Base-by-base conservation (phyloP, 2,113 vertebrate species). In the Pongo pygmaeus region DNA sequence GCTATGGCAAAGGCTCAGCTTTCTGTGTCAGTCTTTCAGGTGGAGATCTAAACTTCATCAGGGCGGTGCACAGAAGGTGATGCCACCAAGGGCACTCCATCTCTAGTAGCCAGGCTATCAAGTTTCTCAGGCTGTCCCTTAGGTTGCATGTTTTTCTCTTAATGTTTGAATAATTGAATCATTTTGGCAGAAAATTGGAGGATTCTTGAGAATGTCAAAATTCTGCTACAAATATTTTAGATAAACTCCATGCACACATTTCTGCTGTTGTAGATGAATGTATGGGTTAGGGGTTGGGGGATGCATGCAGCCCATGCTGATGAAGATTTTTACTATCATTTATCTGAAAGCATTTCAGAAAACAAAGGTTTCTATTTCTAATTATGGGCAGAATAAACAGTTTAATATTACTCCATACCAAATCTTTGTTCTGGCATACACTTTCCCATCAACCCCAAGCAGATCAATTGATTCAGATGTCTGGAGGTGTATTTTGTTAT, bases 281-380 rank as follows among this genome's bases (percentile, higher is more conserved):
- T 69, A 1, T 23, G 20, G 38, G 35, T 3, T 17, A 6, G 22
- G 8, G 46, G 50, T 32, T 0, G 11, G 4, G 9, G 11, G 35
- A 25, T 38, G 13, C 27, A 18, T 16, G 7, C 6, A 52, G 8
- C 3, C 13, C 14, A 10, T 18, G 40, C 10, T n/a, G 4, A 43
- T 16, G 25, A 48, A 84, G 17, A 52, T 13, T 84, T 87, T 69
- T 70, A 40, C 3, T 25, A 50, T 38, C 5, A 2, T 78, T 74
- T 22, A 57, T 64, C 18, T 38, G 22, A 8, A 84, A 35, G 25
- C 55, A 22, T 11, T 57, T 69, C 22, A 22, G 67, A 55, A 84
- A 69, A 23, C 27, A 38, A 35, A 88, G 13, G 40, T 52, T 77
- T 80, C 55, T 3, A 13, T 80, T 85, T 32, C 83, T 67, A 40